phyloP scores from a whole-genome alignment of 2,113 vertebrate species.

The Alouatta palliata region DNA sequence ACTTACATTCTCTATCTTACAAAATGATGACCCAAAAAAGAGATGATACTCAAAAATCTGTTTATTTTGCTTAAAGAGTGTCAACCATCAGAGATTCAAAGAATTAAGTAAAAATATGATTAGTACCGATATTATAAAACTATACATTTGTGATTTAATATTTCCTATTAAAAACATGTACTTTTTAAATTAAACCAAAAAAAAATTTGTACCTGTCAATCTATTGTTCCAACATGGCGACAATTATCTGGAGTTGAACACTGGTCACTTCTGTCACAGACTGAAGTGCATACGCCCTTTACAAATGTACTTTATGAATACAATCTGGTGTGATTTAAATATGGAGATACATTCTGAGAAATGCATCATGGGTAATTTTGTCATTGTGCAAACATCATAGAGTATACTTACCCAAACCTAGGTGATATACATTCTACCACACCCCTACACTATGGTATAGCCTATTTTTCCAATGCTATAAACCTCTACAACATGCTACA shows the following conservation, averaged over 20 bases:
- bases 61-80: not conserved
- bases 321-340: not conserved
- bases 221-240: not conserved
- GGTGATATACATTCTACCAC: not conserved
- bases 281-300: not conserved
- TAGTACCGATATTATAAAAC: not conserved
- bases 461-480: no score
- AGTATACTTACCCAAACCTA: not conserved
- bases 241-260: not conserved
- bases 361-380: not conserved
- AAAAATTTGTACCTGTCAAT: not conserved
- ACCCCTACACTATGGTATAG: no score
- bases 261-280: not conserved
- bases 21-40: not conserved
- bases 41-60: not conserved
- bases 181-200: not conserved
- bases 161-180: not conserved
- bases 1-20: not conserved
- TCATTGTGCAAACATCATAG: not conserved
- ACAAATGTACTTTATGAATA: not conserved
- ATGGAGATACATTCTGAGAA: not conserved
- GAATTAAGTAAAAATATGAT: not conserved
- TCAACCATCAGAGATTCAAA: not conserved
- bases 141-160: not conserved
- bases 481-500: no score